Base-by-base conservation (phyloP, 64 coral and sea anemone species). In the Montipora cactus region DNA sequence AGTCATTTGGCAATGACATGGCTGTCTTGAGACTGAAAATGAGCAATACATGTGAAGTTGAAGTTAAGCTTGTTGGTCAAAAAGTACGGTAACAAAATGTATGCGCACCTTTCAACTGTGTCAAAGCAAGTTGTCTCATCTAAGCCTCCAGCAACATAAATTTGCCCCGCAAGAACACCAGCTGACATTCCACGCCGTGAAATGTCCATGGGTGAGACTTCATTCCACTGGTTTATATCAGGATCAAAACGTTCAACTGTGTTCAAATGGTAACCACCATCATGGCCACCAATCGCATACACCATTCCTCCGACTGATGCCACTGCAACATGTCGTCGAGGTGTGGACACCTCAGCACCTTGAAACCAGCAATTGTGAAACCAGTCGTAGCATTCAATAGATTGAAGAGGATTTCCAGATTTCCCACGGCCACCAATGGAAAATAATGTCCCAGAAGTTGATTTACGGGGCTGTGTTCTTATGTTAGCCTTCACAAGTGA, bases 71-170 rank as follows among this genome's bases (percentile, higher is more conserved):
- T 57, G 53, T 57, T 57, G 53, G 53, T 57, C 11, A 57, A 57
- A 57, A 57, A 57, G 6, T 57, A 57, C 2, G 53, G 53, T 48
- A 8, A 45, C 5, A 49, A 48, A 14, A 64, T 64, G 8, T 48
- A 49, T 44, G 11, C 14, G 25, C 53, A 99, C 98, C 98, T 99
- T 90, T 99, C 98, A 81, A 99, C 98, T 77, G 92, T 79, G 15
- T 96, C 95, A 95, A 96, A 99, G 76, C 98, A 99, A 49, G 95
- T 99, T 49, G 92, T 77, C 87, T 99, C 98, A 90, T 99, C 98
- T 77, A 99, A 90, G 55, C 98, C 98, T 25, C 98, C 98, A 89
- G 92, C 92, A 55, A 94, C 98, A 92, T 99, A 99, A 79, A 99
- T 91, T 44, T 96, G 92, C 62, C 95, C 98, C 50, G 94, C 92